Evolutionary conservation across 2,888 invertebrate genomes (phyloP), one percentile per base, ranked within the genome.

Genomic region (Harmothoe impar): DNA sequence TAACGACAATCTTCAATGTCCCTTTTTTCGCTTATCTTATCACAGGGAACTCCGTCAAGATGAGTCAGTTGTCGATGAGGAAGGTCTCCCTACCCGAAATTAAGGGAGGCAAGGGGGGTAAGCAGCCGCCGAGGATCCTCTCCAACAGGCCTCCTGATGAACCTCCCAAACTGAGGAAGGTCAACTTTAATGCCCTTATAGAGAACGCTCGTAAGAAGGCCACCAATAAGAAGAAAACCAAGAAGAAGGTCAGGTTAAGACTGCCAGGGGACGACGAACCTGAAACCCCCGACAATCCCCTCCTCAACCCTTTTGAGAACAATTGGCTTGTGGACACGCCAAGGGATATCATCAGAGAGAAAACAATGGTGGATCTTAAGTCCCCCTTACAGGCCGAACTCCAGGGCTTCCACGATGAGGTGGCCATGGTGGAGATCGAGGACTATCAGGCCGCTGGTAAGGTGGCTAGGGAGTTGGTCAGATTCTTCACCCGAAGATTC

Each of bases 381-480:
- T 84, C 84, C 35, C 81, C 52, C 29, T 62, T 92, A 0, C 51
- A n/a, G 23, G 51, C 17, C 17, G 31, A 52, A 25, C 89, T 92
- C 5, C 91, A 92, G n/a, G 86, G 86, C 10, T 92, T 91, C 89
- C 91, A 92, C 81, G 84, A 85, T 20, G 78, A 91, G 15, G 90
- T 92, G 20, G 91, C 89, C n/a, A 31, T 85, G 29, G 85, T 92
- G 17, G 51, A 89, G 7, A 77, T 62, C 10, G 84, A 89, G 62
- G 56, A 92, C 31, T 43, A 90, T 17, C 81, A 86, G 1, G 29
- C 29, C 0, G 90, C 90, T 12, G 56, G 68, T 0, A 51, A 31
- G 25, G 51, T 29, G 35, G 72, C 81, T 5, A 43, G 89, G 29
- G 90, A 54, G 20, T 52, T 92, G 43, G 52, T 89, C 10, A 77